Evolutionary conservation across 2,888 invertebrate species (phyloP), one percentile per base, ranked within the genome.

Genomic region (Apamea monoglypha): DNA sequence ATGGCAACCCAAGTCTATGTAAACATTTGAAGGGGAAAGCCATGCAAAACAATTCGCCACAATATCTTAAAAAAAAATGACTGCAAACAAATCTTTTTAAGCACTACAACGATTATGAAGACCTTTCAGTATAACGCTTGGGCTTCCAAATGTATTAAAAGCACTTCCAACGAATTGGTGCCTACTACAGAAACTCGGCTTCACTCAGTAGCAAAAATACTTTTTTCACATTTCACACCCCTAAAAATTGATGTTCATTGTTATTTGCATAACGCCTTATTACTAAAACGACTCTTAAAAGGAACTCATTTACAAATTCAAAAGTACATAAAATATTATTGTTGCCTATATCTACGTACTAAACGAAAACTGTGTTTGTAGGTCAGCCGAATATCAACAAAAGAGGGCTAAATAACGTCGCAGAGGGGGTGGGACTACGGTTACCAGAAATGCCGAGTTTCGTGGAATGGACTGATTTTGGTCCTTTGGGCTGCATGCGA

Each of bases 321-420:
- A 85, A 84, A 87, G 86, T 84, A 85, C 76, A 81, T 87, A 82
- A 86, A 88, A 89, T 87, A 89, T 90, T 89, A 90, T 87, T 90
- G 84, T 82, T 81, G 73, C 64, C 56, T 82, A 80, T 80, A 80
- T 68, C 70, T 80, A 56, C 70, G 83, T 87, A 87, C 81, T 87
- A 85, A 91, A 90, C 89, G 89, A 91, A 95, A 94, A 92, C 84
- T 94, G 94, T 95, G 96, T 96, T 96, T 96, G 92, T 96, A 95
- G 96, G 96, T 96, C 96, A 96, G 91, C 89, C 89, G 92, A 94
- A 94, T 93, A 93, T 94, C 95, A 96, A 95, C 95, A 95, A 94
- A 93, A 90, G 90, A 90, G 89, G 90, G 88, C 88, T 87, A 85
- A 89, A 90, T 91, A 92, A 85, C 88, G 90, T 87, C 87, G 85